Percentiles rank a stretch among this genome's conserved stretches.
Evolutionary conservation across 2,797 vertebrate species (phyloP).

Genomic region (Rhinatrema bivittatum): DNA sequence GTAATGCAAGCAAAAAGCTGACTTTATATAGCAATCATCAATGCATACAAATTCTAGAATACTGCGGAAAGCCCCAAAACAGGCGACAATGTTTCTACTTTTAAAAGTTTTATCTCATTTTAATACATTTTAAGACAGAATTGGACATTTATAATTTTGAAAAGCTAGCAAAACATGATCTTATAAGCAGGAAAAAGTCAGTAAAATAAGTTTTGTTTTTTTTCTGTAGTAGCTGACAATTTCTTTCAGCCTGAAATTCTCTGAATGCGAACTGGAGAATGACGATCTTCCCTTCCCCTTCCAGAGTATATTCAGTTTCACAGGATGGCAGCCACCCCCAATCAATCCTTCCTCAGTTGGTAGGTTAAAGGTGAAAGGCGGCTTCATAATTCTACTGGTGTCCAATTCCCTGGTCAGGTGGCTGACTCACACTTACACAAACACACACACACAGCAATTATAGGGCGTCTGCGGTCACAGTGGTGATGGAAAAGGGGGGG

Average conservation of each 20-base stretch:
- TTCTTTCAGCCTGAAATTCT: neutral
- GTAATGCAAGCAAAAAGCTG: no score
- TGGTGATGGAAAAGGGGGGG: neutral
- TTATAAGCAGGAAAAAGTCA: no score
- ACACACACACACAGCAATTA: constrained; percentile 6
- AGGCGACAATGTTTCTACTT: no score
- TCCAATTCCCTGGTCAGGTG: neutral
- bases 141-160: no score
- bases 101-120: no score
- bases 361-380: constrained; percentile 17
- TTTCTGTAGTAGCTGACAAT: constrained; percentile 16
- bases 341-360: neutral
- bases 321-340: neutral
- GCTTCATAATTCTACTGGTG: neutral
- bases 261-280: neutral
- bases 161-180: no score
- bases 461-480: neutral
- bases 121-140: no score
- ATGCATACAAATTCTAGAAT: no score
- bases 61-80: no score
- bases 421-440: no score
- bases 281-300: neutral
- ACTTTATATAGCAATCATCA: no score
- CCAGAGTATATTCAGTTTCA: neutral
- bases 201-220: constrained; percentile 24